Evolutionary conservation across 2,113 vertebrate genomes (phyloP), one percentile per base, ranked within the genome.

Genomic region (Jacana jacana): DNA sequence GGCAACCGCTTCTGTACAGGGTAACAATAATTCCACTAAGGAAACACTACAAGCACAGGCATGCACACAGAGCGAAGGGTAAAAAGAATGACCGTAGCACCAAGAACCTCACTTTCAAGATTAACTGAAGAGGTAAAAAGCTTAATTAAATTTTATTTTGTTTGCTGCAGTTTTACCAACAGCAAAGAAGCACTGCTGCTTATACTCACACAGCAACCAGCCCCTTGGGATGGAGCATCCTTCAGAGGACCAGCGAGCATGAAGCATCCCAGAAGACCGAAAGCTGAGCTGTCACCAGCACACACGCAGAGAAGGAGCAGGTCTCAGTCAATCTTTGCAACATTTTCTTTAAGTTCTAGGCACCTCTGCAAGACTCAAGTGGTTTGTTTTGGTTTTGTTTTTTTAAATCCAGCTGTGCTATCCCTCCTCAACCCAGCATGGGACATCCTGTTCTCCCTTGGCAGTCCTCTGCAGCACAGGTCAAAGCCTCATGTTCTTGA

Each of bases 121-220:
- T 3, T 39, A 76, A 25, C 17, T 15, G n/a, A 35, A 48, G 52
- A 20, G 16, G 15, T 33, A 33, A 54, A 46, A 68, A 35, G 7
- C 24, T 30, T 33, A 18, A 24, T 33, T 79, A 15, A 49, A 55
- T 7, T 11, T 8, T 40, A 27, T 20, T 76, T 31, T 17, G 40
- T 51, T 37, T 40, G 57, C 39, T 66, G 1, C 61, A 80, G 35
- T 30, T 55, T 30, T 28, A 13, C 27, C 28, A 17, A 10, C 9
- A 8, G 27, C 28, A 14, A 17, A 69, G 5, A 2, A 28, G 20
- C 35, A 6, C 22, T 4, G 1, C 51, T 14, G 1, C 16, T 0
- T 6, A 7, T 20, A 25, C 54, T 11, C 22, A 13, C 54, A 6
- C 6, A 3, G 31, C 3, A 46, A 39, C 33, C 76, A 55, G 65